phyloP scores from a whole-genome alignment of 2,888 invertebrate genomes.

The Sarcophaga caerulescens region DNA sequence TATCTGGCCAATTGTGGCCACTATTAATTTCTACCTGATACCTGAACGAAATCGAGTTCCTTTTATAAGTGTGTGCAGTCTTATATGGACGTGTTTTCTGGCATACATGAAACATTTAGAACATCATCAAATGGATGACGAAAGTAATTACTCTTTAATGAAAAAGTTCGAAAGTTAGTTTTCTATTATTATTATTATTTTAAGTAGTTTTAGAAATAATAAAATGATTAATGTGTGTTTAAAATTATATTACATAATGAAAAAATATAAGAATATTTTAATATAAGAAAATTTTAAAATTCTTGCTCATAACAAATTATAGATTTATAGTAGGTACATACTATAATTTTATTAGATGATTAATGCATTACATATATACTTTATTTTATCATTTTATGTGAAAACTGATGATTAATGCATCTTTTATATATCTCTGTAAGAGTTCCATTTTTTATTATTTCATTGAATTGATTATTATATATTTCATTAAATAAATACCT shows the following conservation, averaged over 20 bases:
- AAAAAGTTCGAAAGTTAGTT: constrained; percentile 61
- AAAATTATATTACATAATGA: not conserved
- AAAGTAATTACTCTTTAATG: constrained; percentile 44
- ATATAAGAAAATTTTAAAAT: too few species aligned
- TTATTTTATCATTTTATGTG: too few species aligned
- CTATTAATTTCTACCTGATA: constrained; percentile 87
- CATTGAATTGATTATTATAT: too few species aligned
- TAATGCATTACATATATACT: too few species aligned
- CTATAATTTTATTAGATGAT: too few species aligned
- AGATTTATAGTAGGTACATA: too few species aligned
- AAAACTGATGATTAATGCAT: too few species aligned
- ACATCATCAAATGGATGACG: constrained; percentile 78
- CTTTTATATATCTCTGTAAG: too few species aligned
- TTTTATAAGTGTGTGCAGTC: constrained; percentile 87
- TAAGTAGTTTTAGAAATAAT: constrained; percentile 71
- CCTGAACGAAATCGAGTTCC: constrained; percentile 88
- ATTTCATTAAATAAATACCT: too few species aligned
- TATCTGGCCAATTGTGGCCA: constrained; percentile 88
- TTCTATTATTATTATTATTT: constrained; percentile 38
- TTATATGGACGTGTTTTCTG: constrained; percentile 89
- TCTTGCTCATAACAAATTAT: too few species aligned
- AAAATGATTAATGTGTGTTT: not conserved
- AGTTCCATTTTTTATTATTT: too few species aligned
- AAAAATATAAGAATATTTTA: too few species aligned
- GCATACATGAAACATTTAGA: constrained; percentile 89